Evolutionary conservation across 2,888 invertebrate genomes (phyloP).

Genomic region (Acrobasis suavella): DNA sequence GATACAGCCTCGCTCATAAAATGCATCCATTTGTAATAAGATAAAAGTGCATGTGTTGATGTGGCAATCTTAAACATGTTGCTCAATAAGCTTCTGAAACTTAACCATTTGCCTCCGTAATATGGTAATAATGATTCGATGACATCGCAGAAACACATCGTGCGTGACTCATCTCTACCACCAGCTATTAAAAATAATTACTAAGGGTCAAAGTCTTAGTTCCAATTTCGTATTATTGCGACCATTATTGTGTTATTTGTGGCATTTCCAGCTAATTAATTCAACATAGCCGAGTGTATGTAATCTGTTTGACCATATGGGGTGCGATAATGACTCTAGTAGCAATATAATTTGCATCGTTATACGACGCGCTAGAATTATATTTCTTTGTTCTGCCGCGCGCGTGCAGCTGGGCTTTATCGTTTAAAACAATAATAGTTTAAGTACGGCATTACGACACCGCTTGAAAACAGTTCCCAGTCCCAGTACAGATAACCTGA

Average conservation of each 20-base stretch:
- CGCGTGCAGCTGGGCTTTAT: constrained; percentile 76
- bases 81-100: constrained; percentile 3
- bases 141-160: constrained; percentile 9
- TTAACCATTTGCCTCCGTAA: not conserved
- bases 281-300: constrained; percentile 60
- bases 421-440: constrained; percentile 61
- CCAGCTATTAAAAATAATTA: constrained; percentile 11
- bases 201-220: constrained; percentile 8
- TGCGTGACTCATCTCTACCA: constrained; percentile 11
- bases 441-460: constrained; percentile 38
- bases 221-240: constrained; percentile 9
- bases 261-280: constrained; percentile 57
- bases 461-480: constrained; percentile 65
- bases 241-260: constrained; percentile 44
- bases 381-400: constrained; percentile 70
- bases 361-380: constrained; percentile 61
- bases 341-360: constrained; percentile 57
- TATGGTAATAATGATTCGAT: constrained; percentile 16
- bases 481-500: constrained; percentile 59
- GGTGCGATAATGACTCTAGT: constrained; percentile 48
- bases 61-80: not conserved
- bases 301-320: constrained; percentile 49
- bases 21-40: constrained; percentile 10
- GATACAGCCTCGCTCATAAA: constrained; percentile 15
- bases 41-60: constrained; percentile 10